phyloP scores from a whole-genome alignment of 2,113 vertebrate species.

The Brachyistius frenatus region DNA sequence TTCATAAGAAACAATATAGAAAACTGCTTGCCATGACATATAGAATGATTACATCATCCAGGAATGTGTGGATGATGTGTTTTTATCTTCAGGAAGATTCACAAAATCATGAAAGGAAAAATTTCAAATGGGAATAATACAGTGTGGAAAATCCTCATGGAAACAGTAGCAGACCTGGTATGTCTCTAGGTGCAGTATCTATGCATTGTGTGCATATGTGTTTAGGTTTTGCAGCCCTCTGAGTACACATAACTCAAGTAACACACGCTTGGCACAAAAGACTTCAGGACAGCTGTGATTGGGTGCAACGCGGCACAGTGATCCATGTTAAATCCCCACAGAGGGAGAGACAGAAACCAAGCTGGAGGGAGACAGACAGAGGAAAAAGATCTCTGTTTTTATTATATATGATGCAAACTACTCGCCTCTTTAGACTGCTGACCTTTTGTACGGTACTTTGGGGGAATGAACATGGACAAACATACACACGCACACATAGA shows the following conservation, averaged over 20 bases:
- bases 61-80: too few species aligned
- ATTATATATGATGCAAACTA: too few species aligned
- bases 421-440: too few species aligned
- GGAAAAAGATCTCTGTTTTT: slow-evolving; percentile 3
- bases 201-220: slow-evolving; percentile 28
- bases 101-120: too few species aligned
- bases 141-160: too few species aligned
- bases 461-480: slow-evolving; percentile 14
- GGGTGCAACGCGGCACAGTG: slow-evolving; percentile 42
- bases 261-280: slow-evolving; percentile 54
- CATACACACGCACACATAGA: slow-evolving; percentile 4
- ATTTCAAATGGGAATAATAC: too few species aligned
- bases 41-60: too few species aligned
- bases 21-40: too few species aligned
- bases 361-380: slow-evolving; percentile 10
- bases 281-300: slow-evolving; percentile 47
- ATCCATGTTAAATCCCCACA: slow-evolving; percentile 54
- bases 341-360: neutral
- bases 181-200: neutral
- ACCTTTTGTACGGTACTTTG: too few species aligned
- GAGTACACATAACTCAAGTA: slow-evolving; percentile 39
- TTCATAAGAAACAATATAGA: too few species aligned
- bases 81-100: too few species aligned
- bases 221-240: slow-evolving; percentile 49
- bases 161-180: too few species aligned